phyloP scores from a whole-genome alignment of 2,888 invertebrate species.

The Acleris cristana region DNA sequence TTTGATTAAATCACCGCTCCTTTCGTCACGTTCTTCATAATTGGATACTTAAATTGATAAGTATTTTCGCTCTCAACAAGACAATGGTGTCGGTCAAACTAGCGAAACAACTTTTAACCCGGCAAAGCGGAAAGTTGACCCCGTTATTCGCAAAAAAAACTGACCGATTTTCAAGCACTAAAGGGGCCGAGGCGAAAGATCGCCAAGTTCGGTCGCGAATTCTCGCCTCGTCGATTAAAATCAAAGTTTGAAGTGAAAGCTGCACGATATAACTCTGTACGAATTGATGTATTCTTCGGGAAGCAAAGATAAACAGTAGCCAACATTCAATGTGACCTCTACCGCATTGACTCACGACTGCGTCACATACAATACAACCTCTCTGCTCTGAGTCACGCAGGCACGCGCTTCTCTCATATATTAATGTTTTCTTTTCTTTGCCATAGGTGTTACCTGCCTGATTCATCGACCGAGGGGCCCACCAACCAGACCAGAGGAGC shows the following conservation, averaged over 20 bases:
- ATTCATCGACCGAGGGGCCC: slow-evolving; percentile 59
- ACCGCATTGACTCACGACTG: slow-evolving; percentile 66
- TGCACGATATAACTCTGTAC: slow-evolving; percentile 11
- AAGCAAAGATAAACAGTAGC: slow-evolving; percentile 46
- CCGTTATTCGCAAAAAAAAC: slow-evolving; percentile 23
- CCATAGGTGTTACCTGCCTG: slow-evolving; percentile 70
- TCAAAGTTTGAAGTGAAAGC: slow-evolving; percentile 29
- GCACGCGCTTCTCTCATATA: slow-evolving; percentile 59
- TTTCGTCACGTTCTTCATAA: slow-evolving; percentile 22
- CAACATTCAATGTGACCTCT: slow-evolving; percentile 58
- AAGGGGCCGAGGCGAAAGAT: slow-evolving; percentile 16
- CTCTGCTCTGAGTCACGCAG: slow-evolving; percentile 53
- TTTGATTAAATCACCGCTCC: slow-evolving; percentile 15
- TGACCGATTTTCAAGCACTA: slow-evolving; percentile 15
- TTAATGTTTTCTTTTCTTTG: slow-evolving; percentile 57
- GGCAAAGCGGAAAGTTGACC: slow-evolving; percentile 30
- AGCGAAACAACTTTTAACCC: slow-evolving; percentile 30
- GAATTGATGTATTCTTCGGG: slow-evolving; percentile 24
- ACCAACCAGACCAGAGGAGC: slow-evolving; percentile 44
- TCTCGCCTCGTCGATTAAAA: slow-evolving; percentile 21
- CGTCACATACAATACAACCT: slow-evolving; percentile 60
- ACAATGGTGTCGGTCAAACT: slow-evolving; percentile 21
- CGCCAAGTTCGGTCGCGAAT: slow-evolving; percentile 1
- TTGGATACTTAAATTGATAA: slow-evolving; percentile 17
- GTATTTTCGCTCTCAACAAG: slow-evolving; percentile 11